A percentile compares a stretch with the other conserved stretches of the same genome.
phyloP scores from a whole-genome alignment of 2,888 invertebrate genomes.

The Epinotia bilunana region DNA sequence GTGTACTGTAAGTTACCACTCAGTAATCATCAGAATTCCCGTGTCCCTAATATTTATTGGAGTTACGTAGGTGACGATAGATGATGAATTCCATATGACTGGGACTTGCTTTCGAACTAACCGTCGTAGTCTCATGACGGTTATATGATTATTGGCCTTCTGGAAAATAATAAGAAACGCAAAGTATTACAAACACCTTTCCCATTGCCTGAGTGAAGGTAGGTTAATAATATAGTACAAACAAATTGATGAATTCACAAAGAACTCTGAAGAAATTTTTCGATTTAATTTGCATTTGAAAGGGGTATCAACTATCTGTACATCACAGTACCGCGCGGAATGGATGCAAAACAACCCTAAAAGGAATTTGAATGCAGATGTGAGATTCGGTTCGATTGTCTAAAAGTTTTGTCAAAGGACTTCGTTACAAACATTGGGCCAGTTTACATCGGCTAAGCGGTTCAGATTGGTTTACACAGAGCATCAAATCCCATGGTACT shows the following conservation, averaged over 20 bases:
- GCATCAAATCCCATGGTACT: conserved; percentile 59
- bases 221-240: conserved; percentile 49
- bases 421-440: conserved; percentile 58
- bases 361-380: conserved; percentile 67
- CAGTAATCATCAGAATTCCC: background rate
- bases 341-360: conserved; percentile 58
- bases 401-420: conserved; percentile 45
- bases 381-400: conserved; percentile 50
- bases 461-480: conserved; percentile 47
- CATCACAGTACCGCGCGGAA: conserved; percentile 52
- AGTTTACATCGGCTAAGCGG: conserved; percentile 61
- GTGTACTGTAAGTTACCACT: background rate
- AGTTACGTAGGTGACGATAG: background rate
- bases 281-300: conserved; percentile 75
- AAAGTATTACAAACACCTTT: background rate
- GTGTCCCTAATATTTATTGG: background rate
- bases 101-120: background rate
- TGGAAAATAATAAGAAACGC: background rate
- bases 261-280: conserved; percentile 59
- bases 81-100: background rate
- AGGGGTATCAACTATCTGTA: conserved; percentile 65
- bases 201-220: background rate
- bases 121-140: background rate
- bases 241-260: conserved; percentile 69
- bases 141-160: background rate